phyloP scores from a whole-genome alignment of 2,888 invertebrate species.

The Autographa pulchrina region DNA sequence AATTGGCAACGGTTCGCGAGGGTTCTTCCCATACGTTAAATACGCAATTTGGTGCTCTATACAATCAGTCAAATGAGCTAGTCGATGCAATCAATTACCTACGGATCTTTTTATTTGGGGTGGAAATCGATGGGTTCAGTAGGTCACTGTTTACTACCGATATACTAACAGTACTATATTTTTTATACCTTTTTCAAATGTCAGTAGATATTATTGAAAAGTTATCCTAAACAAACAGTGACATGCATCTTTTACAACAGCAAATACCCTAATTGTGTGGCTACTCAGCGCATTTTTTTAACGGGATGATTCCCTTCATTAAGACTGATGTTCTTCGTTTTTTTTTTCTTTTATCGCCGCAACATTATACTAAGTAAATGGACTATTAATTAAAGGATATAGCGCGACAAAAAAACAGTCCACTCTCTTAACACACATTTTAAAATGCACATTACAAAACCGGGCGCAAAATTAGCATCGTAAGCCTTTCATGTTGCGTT shows the following conservation, averaged over 20 bases:
- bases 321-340: not conserved
- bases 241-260: constrained; percentile 37
- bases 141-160: constrained; percentile 66
- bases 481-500: constrained; percentile 34
- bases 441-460: constrained; percentile 20
- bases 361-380: constrained; percentile 1
- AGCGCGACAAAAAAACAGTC: constrained; percentile 15
- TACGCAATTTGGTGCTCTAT: constrained; percentile 85
- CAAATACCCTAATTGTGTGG: constrained; percentile 15
- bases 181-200: constrained; percentile 16
- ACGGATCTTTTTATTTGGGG: constrained; percentile 80
- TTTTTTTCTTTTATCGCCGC: not conserved
- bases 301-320: constrained; percentile 2
- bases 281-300: constrained; percentile 22
- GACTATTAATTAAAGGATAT: constrained; percentile 34
- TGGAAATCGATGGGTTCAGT: constrained; percentile 72
- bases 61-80: constrained; percentile 87
- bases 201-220: constrained; percentile 23
- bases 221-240: constrained; percentile 54
- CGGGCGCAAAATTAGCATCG: constrained; percentile 37
- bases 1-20: constrained; percentile 86
- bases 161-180: constrained; percentile 45
- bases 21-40: constrained; percentile 87
- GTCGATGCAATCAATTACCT: constrained; percentile 84
- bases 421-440: constrained; percentile 7